These are phyloP conservation scores for Serranus cabrilla DNA, from an alignment of 2,797 vertebrate species.

Conservation along the genomic window DNA sequence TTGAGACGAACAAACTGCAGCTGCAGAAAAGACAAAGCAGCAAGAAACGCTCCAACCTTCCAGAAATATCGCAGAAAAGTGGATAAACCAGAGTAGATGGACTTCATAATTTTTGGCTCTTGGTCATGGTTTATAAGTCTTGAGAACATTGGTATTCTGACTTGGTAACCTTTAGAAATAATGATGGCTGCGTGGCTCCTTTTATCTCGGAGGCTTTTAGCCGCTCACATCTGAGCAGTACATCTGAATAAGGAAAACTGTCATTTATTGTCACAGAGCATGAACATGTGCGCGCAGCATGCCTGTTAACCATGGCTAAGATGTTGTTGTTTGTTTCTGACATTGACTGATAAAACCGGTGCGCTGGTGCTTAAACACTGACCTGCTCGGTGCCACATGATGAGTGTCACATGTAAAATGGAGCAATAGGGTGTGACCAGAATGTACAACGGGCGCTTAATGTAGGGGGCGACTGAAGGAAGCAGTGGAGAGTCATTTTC, in stretches of 20 bases:
- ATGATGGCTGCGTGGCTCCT: slow-evolving; percentile 37
- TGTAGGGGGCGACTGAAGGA: slow-evolving; percentile 4
- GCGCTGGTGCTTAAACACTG: slow-evolving; percentile 38
- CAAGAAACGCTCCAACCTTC: neutral
- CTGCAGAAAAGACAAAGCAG: slow-evolving; percentile 2
- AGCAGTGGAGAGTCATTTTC: slow-evolving; percentile 26
- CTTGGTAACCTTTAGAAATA: slow-evolving; percentile 53
- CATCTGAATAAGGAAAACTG: slow-evolving; percentile 58
- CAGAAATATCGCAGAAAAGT: slow-evolving; percentile 16
- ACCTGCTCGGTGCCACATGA: slow-evolving; percentile 43
- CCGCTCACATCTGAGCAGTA: slow-evolving; percentile 36
- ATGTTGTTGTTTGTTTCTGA: slow-evolving; percentile 43
- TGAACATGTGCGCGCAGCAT: slow-evolving; percentile 49
- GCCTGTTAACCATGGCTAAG: slow-evolving; percentile 46
- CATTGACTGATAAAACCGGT: slow-evolving; percentile 59
- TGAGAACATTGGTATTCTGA: slow-evolving; percentile 50
- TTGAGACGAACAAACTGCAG: slow-evolving; percentile 4
- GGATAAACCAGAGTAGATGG: neutral
- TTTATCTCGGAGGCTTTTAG: slow-evolving; percentile 58
- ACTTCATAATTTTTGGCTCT: slow-evolving; percentile 11
- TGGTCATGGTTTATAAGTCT: slow-evolving; percentile 20
- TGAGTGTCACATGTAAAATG: slow-evolving; percentile 63
- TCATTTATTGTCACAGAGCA: slow-evolving; percentile 53
- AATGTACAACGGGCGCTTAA: slow-evolving; percentile 32
- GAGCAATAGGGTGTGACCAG: slow-evolving; percentile 52